Evolutionary conservation across 2,113 vertebrate genomes (phyloP).

Genomic region (Nettapus auritus): DNA sequence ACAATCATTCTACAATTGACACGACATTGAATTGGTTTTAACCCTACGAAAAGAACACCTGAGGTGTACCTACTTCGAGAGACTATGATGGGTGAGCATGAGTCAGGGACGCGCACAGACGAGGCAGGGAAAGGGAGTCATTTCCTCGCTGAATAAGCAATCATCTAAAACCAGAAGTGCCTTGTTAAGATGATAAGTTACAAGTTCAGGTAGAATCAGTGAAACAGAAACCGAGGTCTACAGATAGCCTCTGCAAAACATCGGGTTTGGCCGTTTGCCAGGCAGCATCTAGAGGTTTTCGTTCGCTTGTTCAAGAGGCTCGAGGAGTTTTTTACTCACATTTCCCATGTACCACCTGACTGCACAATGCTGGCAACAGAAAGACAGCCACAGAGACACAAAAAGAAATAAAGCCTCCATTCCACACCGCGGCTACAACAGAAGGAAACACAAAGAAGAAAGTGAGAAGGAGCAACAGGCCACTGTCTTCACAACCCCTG

Average conservation of each 20-base stretch:
- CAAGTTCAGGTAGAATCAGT: constrained; percentile 28
- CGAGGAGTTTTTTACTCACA: constrained; percentile 24
- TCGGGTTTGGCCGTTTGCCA: background rate
- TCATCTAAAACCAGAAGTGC: constrained; percentile 13
- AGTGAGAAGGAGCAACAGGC: background rate
- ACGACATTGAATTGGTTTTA: background rate
- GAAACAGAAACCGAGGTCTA: constrained; percentile 35
- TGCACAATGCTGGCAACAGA: background rate
- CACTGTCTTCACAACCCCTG: background rate
- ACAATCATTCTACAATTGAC: background rate
- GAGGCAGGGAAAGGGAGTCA: background rate
- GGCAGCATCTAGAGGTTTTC: background rate
- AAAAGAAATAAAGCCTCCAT: background rate
- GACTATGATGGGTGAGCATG: background rate
- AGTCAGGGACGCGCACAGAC: background rate
- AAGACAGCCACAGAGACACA: background rate
- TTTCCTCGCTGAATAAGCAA: background rate
- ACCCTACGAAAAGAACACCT: background rate
- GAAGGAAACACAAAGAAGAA: background rate
- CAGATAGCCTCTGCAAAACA: background rate
- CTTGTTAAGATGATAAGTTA: constrained; percentile 9
- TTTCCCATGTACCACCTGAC: constrained; percentile 47
- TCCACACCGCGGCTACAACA: fast-evolving
- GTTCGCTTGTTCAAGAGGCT: background rate
- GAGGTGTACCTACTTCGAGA: background rate